Base-by-base conservation (phyloP, 1,140 invertebrate species). In the Chironomus striatipennis region DNA sequence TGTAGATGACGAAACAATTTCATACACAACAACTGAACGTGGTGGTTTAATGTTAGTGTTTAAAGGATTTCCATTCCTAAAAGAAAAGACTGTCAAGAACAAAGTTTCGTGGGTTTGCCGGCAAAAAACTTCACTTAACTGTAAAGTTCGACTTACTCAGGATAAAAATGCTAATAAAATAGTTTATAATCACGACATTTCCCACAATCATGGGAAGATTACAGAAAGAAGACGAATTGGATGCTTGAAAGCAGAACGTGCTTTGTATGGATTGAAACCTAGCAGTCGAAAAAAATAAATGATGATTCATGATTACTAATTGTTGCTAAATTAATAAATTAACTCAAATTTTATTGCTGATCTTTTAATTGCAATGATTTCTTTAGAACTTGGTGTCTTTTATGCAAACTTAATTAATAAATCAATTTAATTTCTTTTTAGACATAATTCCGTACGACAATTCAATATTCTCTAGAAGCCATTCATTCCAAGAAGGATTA, bases 91-190 rank as follows among this genome's bases (percentile, higher is more conserved):
- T 70, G 20, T 20, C 7, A 12, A 8, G 2, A 21, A 70, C 17
- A 70, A 70, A 21, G 65, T 70, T 20, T 70, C 65, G 18, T 70
- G 65, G 65, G 65, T 70, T 20, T 70, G 65, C 10, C n/a, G 65
- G 7, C 65, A 70, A 70, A 70, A 70, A 20, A 20, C 65, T 1
- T 20, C 65, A 12, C 18, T 57, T 57, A 7, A 57, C 47, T 70
- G 65, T 12, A 70, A 70, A 70, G 65, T 21, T 21, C 65, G 65
- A 7, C 18, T 70, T 10, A 70, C 20, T 18, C 20, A 20, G 9
- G 20, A 70, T 12, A 70, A 4, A 8, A 7, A 10, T 7, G 9
- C 6, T 12, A 70, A 70, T 21, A 17, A 18, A 70, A 70, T 70
- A 18, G 18, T 70, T 20, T 3, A 8, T 17, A 70, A 70, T 34